Percentiles rank a stretch among this genome's conserved stretches.
These are phyloP conservation scores for Blera fallax DNA, from an alignment of 2,888 invertebrate species.

Conservation along the genomic window DNA sequence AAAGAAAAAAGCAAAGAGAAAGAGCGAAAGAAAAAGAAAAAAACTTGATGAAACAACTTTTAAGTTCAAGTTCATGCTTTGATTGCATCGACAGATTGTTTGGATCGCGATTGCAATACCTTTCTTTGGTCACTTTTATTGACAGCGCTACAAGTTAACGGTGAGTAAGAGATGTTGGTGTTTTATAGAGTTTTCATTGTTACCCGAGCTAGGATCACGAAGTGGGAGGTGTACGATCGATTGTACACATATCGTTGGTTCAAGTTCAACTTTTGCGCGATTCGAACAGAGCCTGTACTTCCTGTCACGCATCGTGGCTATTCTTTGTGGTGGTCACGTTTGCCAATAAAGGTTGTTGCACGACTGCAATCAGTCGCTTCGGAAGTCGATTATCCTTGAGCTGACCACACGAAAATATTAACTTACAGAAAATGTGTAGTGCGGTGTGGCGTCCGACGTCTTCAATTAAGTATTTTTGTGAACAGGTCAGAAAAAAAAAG, in stretches of 20 bases:
- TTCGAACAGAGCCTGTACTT: constrained; percentile 28
- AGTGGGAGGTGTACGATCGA: no score
- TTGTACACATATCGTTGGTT: constrained; percentile 20
- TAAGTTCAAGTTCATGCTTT: constrained; percentile 69
- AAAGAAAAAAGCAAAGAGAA: constrained; percentile 7
- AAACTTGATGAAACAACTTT: constrained; percentile 43
- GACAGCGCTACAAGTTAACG: background rate
- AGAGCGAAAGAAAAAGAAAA: constrained; percentile 11
- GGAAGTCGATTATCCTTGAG: constrained; percentile 30
- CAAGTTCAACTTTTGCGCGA: constrained; percentile 24
- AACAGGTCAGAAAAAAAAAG: background rate
- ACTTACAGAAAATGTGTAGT: background rate
- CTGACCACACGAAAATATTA: constrained; percentile 23
- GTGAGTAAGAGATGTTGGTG: background rate
- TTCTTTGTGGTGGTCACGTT: constrained; percentile 31
- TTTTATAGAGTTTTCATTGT: background rate
- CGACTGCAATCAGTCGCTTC: constrained; percentile 22
- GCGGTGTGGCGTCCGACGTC: background rate
- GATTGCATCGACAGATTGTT: background rate
- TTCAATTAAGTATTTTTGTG: constrained; percentile 15
- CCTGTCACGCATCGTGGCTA: constrained; percentile 27
- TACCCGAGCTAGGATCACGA: background rate
- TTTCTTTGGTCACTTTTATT: background rate
- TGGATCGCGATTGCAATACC: background rate
- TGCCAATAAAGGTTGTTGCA: constrained; percentile 25